phyloP scores from a whole-genome alignment of 1,140 invertebrate species.

The Helicoverpa zea region DNA sequence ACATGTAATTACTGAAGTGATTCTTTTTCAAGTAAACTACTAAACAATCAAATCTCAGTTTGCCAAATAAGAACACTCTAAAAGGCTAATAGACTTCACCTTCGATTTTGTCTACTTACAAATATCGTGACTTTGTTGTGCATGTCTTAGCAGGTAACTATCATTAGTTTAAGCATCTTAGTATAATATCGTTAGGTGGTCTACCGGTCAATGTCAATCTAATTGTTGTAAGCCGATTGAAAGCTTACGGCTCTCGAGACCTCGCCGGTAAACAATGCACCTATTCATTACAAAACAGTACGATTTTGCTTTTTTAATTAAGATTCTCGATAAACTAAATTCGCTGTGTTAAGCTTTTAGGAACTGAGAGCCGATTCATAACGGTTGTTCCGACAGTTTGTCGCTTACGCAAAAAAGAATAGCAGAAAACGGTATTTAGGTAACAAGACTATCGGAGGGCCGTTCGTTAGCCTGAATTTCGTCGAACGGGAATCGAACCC shows the following conservation, averaged over 20 bases:
- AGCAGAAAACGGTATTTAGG: conserved; percentile 64
- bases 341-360: conserved; percentile 8
- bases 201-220: conserved; percentile 39
- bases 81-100: no score
- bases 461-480: conserved; percentile 72
- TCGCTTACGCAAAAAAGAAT: conserved; percentile 49
- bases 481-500: conserved; percentile 72
- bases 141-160: conserved; percentile 19
- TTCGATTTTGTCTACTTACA: not conserved
- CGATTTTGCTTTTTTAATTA: not conserved
- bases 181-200: conserved; percentile 35
- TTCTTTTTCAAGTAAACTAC: no score
- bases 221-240: conserved; percentile 33
- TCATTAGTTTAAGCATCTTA: conserved; percentile 37
- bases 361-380: not conserved
- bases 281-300: conserved; percentile 3
- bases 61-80: no score
- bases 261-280: conserved; percentile 8
- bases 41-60: no score
- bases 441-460: conserved; percentile 62
- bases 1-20: no score
- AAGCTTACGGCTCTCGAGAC: conserved; percentile 1
- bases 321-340: not conserved
- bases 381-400: conserved; percentile 15
- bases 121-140: conserved; percentile 30